Percentiles rank a stretch among this genome's conserved stretches.
Evolutionary conservation across 2,113 vertebrate genomes (phyloP).

Genomic region (Muscicapa adusta): DNA sequence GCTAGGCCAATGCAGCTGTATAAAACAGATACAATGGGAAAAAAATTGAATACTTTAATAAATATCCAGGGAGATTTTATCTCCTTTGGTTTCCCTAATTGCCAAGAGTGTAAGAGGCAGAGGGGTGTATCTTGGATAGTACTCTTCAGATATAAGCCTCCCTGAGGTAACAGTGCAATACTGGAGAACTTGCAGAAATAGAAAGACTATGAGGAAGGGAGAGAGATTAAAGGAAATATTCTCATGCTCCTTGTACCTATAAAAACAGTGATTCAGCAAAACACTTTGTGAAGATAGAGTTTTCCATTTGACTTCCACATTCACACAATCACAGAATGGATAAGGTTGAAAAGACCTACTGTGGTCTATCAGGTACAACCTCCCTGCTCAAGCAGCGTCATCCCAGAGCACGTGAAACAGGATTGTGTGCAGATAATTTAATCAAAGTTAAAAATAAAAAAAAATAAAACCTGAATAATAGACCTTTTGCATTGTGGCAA

Average conservation of each 20-base stretch:
- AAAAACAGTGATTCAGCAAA: neutral
- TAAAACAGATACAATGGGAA: neutral
- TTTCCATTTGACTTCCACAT: neutral
- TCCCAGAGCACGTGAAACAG: neutral
- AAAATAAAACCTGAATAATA: too few relatives aligned
- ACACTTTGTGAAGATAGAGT: neutral
- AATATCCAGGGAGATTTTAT: neutral
- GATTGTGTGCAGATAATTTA: neutral
- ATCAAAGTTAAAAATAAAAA: neutral
- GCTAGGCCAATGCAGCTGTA: neutral
- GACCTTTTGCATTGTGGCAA: neutral
- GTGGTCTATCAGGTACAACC: neutral
- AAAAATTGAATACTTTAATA: neutral
- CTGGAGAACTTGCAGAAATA: neutral
- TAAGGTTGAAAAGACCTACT: fast-evolving
- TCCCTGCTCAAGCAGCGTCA: neutral
- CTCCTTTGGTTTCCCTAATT: neutral
- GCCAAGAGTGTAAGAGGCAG: neutral
- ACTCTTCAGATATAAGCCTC: neutral
- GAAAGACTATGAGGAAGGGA: neutral
- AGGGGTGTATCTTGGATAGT: neutral
- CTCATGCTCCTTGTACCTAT: neutral
- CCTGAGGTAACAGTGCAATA: neutral
- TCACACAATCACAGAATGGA: neutral
- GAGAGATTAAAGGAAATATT: neutral